Percentiles rank a stretch among this genome's conserved stretches.
phyloP scores from a whole-genome alignment of 64 coral and sea anemone genomes.

The Dendrophyllia cribrosa region DNA sequence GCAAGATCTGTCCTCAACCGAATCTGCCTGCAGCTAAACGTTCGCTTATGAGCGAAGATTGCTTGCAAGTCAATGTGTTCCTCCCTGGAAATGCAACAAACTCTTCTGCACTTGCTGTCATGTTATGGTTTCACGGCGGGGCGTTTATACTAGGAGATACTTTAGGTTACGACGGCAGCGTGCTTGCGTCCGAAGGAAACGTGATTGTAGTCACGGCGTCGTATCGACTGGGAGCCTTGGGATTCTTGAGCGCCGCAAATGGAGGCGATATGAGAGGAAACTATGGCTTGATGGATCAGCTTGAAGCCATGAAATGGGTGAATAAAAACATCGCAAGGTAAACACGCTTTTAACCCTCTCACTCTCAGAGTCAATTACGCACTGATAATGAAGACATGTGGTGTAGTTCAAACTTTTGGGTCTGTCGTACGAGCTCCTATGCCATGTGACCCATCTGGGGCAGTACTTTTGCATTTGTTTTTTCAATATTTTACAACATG shows the following conservation, averaged over 20 bases:
- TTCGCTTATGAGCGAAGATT: slow-evolving; percentile 21
- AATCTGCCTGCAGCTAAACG: slow-evolving; percentile 4
- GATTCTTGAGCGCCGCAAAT: neutral
- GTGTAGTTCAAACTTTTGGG: too few relatives aligned
- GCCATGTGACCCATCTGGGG: too few relatives aligned
- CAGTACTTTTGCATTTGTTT: too few relatives aligned
- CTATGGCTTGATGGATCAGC: neutral
- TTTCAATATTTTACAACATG: too few relatives aligned
- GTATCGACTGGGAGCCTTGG: neutral
- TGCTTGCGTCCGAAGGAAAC: neutral
- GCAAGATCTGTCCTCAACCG: slow-evolving; percentile 47
- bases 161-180: neutral
- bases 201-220: neutral
- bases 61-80: neutral
- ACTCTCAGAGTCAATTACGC: too few relatives aligned
- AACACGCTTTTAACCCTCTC: neutral
- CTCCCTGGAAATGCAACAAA: neutral
- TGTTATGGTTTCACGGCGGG: slow-evolving; percentile 1
- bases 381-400: too few relatives aligned
- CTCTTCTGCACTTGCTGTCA: neutral
- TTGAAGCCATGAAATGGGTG: neutral
- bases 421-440: too few relatives aligned
- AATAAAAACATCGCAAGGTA: neutral
- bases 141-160: neutral
- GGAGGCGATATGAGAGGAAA: neutral